Percentiles rank a stretch among this genome's conserved stretches.
phyloP scores from a whole-genome alignment of 2,888 invertebrate species.

The Eupeodes luniger region DNA sequence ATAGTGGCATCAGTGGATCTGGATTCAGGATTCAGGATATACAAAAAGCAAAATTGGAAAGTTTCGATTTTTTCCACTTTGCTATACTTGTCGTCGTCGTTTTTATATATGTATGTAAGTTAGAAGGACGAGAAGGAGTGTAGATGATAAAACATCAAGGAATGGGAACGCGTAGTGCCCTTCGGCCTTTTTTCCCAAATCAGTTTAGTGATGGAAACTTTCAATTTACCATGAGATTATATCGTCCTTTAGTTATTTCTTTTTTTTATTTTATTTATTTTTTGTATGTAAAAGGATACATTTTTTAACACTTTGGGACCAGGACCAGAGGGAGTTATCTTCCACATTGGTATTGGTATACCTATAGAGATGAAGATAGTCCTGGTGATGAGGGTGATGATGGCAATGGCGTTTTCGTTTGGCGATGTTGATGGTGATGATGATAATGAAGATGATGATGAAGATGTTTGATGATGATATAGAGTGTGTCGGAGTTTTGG shows the following conservation, averaged over 20 bases:
- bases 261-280: background rate
- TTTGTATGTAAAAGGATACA: constrained; percentile 47
- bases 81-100: constrained; percentile 14
- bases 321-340: constrained; percentile 42
- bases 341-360: background rate
- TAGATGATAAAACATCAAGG: constrained; percentile 7
- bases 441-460: constrained; percentile 34
- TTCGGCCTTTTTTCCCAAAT: constrained; percentile 65
- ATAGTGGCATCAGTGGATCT: background rate
- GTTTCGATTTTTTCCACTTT: constrained; percentile 48
- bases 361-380: constrained; percentile 13
- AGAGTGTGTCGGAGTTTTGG: constrained; percentile 9
- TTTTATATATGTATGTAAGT: background rate
- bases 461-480: constrained; percentile 29
- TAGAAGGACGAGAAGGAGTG: background rate
- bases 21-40: too few species aligned
- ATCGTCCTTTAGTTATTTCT: constrained; percentile 47
- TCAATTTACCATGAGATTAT: constrained; percentile 75
- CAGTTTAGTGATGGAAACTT: constrained; percentile 74
- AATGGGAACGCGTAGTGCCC: constrained; percentile 68
- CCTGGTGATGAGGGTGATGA: constrained; percentile 35
- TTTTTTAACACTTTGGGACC: constrained; percentile 46
- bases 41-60: constrained; percentile 55
- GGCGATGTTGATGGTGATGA: constrained; percentile 3
- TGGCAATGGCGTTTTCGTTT: constrained; percentile 9